A percentile compares a stretch with the other conserved stretches of the same genome.
Conservation (phyloP, 2,113 vertebrate genomes). For the Athene cunicularia region DNA sequence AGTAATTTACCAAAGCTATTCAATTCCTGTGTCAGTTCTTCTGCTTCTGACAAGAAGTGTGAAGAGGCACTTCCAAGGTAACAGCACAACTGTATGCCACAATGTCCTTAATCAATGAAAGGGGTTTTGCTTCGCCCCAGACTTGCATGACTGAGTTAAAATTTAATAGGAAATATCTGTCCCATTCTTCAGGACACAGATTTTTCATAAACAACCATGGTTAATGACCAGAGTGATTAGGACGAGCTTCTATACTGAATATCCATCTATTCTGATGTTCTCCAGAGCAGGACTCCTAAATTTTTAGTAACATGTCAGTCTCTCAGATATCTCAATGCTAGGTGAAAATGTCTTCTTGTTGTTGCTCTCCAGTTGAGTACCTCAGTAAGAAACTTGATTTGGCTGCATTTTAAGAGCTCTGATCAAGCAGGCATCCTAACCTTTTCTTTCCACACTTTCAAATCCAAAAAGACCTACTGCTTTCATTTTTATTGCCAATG, state of each 20-base stretch:
- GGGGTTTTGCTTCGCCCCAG: neutral
- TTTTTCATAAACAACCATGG: neutral
- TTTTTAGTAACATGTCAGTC: neutral
- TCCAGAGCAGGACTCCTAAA: neutral
- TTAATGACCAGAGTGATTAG: neutral
- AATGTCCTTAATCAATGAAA: neutral
- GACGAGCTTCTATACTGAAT: neutral
- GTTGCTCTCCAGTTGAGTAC: neutral
- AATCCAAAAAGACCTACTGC: neutral
- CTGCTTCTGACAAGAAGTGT: neutral
- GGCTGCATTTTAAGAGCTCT: neutral
- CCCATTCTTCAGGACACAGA: neutral
- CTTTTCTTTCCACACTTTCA: neutral
- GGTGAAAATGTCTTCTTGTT: neutral
- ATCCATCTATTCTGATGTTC: neutral
- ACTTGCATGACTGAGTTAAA: neutral
- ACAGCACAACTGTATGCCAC: neutral
- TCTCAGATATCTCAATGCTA: neutral
- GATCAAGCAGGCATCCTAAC: neutral
- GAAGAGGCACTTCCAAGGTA: neutral
- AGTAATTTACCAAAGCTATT: neutral
- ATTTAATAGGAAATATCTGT: neutral
- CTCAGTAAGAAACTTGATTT: neutral
- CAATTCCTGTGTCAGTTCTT: neutral
- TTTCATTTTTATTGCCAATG: neutral